These are phyloP conservation scores for Actinia tenebrosa DNA, from an alignment of 64 coral and sea anemone genomes.

Conservation along the genomic window DNA sequence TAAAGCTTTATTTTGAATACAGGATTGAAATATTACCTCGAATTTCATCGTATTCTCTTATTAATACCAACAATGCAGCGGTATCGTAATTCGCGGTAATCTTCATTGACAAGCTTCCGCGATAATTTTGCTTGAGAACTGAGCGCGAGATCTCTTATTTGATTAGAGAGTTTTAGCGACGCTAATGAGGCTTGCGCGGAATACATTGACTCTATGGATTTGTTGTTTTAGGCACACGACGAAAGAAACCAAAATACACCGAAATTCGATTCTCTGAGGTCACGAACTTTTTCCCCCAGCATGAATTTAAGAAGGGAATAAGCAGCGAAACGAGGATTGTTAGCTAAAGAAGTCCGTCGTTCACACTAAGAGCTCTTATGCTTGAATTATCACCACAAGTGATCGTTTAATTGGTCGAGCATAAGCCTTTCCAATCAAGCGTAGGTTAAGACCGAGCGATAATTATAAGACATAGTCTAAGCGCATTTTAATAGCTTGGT, in stretches of 20 bases:
- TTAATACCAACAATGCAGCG: not conserved
- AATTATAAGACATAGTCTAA: constrained; percentile 74
- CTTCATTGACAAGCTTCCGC: not conserved
- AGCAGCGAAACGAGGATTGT: not conserved
- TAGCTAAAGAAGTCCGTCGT: not conserved
- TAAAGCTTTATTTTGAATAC: not conserved
- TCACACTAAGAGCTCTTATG: constrained; percentile 4
- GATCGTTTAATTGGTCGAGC: not conserved
- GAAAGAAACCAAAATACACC: not conserved
- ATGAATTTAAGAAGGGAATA: not conserved
- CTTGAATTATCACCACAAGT: not conserved
- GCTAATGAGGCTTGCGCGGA: not conserved
- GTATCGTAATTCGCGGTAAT: not conserved
- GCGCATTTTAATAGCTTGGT: constrained; percentile 92
- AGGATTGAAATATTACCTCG: not conserved
- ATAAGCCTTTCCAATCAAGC: constrained; percentile 2
- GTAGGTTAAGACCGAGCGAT: constrained; percentile 52
- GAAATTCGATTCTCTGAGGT: constrained; percentile 7
- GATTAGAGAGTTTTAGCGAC: not conserved
- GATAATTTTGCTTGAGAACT: not conserved
- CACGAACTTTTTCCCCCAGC: not conserved
- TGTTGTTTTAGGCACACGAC: constrained; percentile 4
- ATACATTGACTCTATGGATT: not conserved
- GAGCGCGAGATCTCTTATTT: not conserved
- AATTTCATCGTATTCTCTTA: not conserved